A percentile compares a stretch with the other conserved stretches of the same genome.
phyloP scores from a whole-genome alignment of 2,113 vertebrate species.

The Corythoichthys intestinalis region DNA sequence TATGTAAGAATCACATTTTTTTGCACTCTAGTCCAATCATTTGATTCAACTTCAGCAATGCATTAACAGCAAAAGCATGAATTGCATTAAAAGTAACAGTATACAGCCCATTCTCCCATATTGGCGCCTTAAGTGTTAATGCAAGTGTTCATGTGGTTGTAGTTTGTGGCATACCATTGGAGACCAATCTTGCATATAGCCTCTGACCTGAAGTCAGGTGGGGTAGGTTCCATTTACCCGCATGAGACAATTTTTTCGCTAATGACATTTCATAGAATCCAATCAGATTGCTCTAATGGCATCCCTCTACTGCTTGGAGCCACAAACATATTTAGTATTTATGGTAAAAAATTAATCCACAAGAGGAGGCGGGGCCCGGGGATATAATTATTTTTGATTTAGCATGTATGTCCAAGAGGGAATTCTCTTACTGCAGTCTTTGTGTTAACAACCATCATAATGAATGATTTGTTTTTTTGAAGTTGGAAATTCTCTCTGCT shows the following conservation, averaged over 20 bases:
- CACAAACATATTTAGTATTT: background rate
- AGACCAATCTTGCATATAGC: background rate
- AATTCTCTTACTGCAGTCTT: constrained; percentile 29
- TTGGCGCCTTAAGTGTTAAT: background rate
- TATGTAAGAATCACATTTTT: too few relatives aligned
- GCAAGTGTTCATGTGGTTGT: background rate
- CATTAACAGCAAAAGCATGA: too few relatives aligned
- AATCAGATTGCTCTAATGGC: background rate
- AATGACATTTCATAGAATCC: background rate
- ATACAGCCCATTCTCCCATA: too few relatives aligned
- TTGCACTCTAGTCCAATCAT: too few relatives aligned
- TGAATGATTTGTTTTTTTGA: constrained; percentile 22
- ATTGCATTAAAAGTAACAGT: too few relatives aligned
- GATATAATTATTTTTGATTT: constrained; percentile 23
- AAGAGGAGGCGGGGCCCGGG: background rate
- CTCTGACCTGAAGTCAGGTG: background rate
- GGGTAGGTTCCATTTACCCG: background rate
- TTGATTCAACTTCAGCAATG: too few relatives aligned
- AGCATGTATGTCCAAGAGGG: constrained; percentile 8
- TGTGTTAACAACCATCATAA: constrained; percentile 23
- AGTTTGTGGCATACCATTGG: background rate
- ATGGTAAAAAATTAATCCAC: constrained; percentile 12
- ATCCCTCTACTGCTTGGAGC: background rate
- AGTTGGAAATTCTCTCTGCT: constrained; percentile 25
- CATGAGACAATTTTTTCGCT: background rate